A percentile compares a stretch with the other conserved stretches of the same genome.
These are phyloP conservation scores for Ommatoiulus sabulosus DNA, from an alignment of 2,888 invertebrate species.

Conservation along the genomic window DNA sequence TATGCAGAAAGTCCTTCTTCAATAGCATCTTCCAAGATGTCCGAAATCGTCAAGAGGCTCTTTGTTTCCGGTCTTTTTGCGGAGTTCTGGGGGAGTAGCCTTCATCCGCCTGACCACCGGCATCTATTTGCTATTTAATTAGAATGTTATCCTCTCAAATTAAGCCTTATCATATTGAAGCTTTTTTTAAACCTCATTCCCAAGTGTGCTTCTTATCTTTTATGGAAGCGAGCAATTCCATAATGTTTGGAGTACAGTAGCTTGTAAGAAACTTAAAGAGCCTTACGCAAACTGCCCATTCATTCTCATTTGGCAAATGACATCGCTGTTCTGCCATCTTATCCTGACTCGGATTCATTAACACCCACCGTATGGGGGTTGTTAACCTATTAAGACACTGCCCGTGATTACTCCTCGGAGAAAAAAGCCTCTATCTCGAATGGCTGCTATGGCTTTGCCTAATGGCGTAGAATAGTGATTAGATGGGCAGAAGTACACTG, in stretches of 20 bases:
- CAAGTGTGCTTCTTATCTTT: conserved; percentile 28
- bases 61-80: no score
- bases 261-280: conserved; percentile 24
- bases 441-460: conserved; percentile 43
- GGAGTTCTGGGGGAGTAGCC: neutral
- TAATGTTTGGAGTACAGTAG: conserved; percentile 30
- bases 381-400: conserved; percentile 52
- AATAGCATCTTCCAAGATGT: no score
- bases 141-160: neutral
- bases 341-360: conserved; percentile 52
- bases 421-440: conserved; percentile 18
- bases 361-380: conserved; percentile 49
- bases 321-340: conserved; percentile 50
- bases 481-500: conserved; percentile 26
- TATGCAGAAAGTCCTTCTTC: no score
- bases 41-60: no score
- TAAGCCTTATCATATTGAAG: conserved; percentile 16
- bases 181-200: neutral
- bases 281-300: conserved; percentile 47
- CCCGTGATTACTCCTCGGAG: conserved; percentile 49
- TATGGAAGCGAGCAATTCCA: conserved; percentile 30
- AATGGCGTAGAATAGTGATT: conserved; percentile 36
- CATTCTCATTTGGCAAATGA: conserved; percentile 53
- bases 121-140: neutral
- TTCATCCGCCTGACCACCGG: neutral